These are phyloP conservation scores for Porites lobata DNA, from an alignment of 92 coral and sea anemone genomes.

Conservation along the genomic window DNA sequence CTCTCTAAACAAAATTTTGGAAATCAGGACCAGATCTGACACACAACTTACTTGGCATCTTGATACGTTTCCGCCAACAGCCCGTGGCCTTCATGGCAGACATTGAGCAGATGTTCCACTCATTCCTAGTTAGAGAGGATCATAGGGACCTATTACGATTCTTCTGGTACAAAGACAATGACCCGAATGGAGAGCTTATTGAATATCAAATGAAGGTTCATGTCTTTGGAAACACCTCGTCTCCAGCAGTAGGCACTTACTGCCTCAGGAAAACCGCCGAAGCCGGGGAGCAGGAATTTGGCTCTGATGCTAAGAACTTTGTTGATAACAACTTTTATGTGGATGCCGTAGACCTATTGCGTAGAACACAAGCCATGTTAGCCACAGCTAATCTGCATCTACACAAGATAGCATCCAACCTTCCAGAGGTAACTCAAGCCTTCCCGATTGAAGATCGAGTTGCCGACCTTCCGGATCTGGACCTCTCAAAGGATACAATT, in stretches of 20 bases:
- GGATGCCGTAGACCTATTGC: constrained; percentile 8
- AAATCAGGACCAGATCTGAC: constrained; percentile 53
- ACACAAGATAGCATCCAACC: constrained; percentile 24
- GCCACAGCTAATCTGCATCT: neutral
- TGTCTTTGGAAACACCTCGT: constrained; percentile 6
- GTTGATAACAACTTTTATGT: neutral
- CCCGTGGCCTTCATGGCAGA: constrained; percentile 44
- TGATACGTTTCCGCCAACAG: constrained; percentile 30
- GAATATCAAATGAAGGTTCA: constrained; percentile 52
- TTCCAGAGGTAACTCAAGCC: constrained; percentile 18
- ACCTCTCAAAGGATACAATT: constrained; percentile 8
- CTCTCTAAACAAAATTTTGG: neutral
- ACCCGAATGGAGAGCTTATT: constrained; percentile 18
- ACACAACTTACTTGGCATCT: constrained; percentile 33
- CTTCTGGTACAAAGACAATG: constrained; percentile 45
- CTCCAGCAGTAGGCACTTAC: constrained; percentile 32
- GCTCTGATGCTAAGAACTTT: no score
- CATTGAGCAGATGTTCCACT: constrained; percentile 59
- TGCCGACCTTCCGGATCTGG: constrained; percentile 10
- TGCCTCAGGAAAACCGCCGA: constrained; percentile 45
- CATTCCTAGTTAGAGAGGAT: constrained; percentile 14
- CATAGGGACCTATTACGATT: constrained; percentile 48
- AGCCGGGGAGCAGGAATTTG: no score
- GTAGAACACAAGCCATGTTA: constrained; percentile 12
- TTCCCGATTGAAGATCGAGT: constrained; percentile 13